Base-by-base conservation (phyloP, 2,888 invertebrate species). In the Tenthredo mesomela region DNA sequence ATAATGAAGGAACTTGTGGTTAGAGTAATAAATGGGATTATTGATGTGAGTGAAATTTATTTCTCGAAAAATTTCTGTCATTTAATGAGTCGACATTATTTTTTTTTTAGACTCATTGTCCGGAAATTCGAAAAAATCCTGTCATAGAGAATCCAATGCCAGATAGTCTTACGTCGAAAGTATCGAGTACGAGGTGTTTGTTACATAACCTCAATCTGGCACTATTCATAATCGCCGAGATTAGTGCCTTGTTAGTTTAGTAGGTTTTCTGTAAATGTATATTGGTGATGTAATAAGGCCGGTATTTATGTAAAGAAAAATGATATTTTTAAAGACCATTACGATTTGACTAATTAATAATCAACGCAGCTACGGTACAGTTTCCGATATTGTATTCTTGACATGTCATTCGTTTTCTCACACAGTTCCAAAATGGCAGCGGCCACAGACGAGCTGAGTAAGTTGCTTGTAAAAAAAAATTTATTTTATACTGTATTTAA, bases 401-500 rank as follows among this genome's bases (percentile, higher is more conserved):
- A 82, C 70, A 84, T 84, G 82, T 77, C 87, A 75, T 86, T 85
- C 86, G 84, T 86, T 88, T 80, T 80, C 61, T 61, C 78, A 83
- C 33, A 83, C 50, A 67, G 88, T 88, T 91, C 88, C 91, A 92
- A 92, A 91, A 92, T 92, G 92, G 93, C 92, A 90, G 91, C 91
- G 86, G 91, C 92, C 88, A 91, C 92, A 84, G 92, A 92, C 86
- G 92, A 92, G 88, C 88, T 92, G 87, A 90, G 92, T 92, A 90
- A 92, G 93, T 93, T 88, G 84, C 89, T 85, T 58, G 54, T 47
- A 85, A 86, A 86, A 87, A 88, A 87, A 84, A 85, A 70, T 58
- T 71, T 78, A 61, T 86, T 86, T 85, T 85, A 78, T 58, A 85
- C 61, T 61, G 61, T 54, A 83, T 83, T 40, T 40, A 84, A 71